These are phyloP conservation scores for Cyrtodaria siliqua DNA, from an alignment of 2,888 invertebrate genomes.

Conservation along the genomic window DNA sequence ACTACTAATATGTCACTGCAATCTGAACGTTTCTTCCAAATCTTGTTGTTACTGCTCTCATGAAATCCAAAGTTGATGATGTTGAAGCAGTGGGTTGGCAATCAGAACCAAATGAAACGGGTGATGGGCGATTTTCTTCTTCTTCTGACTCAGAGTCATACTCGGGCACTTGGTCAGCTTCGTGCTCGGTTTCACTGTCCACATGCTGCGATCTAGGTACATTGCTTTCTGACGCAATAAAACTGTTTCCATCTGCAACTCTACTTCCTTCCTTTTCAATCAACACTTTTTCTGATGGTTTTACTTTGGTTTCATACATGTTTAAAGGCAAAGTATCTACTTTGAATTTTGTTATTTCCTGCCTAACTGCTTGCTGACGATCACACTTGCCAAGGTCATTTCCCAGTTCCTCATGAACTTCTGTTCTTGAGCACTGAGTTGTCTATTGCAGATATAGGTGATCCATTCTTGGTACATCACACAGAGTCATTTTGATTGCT, in stretches of 20 bases:
- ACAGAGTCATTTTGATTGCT: background rate
- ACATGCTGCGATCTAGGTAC: background rate
- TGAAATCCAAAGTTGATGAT: background rate
- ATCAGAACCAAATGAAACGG: too few relatives aligned
- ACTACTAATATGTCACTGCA: too few relatives aligned
- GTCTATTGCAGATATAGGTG: background rate
- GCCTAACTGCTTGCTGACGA: background rate
- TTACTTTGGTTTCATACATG: background rate
- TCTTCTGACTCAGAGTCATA: background rate
- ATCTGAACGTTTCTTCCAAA: background rate
- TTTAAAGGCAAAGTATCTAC: background rate
- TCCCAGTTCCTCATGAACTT: too few relatives aligned
- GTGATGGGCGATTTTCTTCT: background rate
- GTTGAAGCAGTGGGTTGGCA: too few relatives aligned
- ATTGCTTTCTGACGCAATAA: background rate
- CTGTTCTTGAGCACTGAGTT: background rate
- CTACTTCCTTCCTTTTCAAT: too few relatives aligned
- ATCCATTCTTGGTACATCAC: background rate
- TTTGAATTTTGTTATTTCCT: background rate
- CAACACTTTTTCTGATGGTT: too few relatives aligned
- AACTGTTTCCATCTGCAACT: too few relatives aligned
- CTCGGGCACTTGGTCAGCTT: background rate
- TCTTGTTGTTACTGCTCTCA: conserved; percentile 6
- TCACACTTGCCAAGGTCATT: background rate
- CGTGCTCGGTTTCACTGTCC: background rate